Evolutionary conservation across 2,113 vertebrate species (phyloP).

Genomic region (Poecile atricapillus): DNA sequence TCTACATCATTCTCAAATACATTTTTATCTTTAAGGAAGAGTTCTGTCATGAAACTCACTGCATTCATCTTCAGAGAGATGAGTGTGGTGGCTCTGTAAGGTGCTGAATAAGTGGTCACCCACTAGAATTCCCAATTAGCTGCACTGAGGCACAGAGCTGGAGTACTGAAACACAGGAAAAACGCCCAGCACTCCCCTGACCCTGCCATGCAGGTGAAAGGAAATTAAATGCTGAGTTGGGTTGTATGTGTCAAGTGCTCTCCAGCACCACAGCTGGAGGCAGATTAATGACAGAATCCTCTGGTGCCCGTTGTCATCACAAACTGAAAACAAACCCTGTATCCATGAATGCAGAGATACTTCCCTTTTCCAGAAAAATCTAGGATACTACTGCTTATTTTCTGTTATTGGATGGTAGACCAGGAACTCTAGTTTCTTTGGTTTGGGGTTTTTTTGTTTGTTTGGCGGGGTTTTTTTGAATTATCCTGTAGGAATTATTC

Average conservation of each 20-base stretch:
- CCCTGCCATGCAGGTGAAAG: not conserved
- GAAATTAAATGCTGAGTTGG: not conserved
- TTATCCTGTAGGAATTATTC: not conserved
- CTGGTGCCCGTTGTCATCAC: not conserved
- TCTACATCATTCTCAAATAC: not conserved
- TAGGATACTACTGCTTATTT: not conserved
- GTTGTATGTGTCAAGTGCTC: not conserved
- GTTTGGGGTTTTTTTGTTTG: not conserved
- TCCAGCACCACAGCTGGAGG: not conserved
- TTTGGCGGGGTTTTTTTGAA: not conserved
- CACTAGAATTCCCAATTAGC: conserved; percentile 24
- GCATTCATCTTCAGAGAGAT: not conserved
- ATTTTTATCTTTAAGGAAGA: not conserved
- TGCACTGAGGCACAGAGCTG: not conserved
- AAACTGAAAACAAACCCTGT: not conserved
- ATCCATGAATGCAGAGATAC: not conserved
- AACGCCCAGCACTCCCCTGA: not conserved
- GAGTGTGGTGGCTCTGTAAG: not conserved
- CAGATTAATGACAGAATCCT: not conserved
- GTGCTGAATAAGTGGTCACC: not conserved
- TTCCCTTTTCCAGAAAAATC: not conserved
- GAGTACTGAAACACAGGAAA: not conserved
- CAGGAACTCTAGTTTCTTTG: not conserved
- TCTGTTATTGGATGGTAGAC: not conserved
- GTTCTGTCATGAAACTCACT: not conserved